phyloP scores from a whole-genome alignment of 2,888 invertebrate genomes.

The Thecocarcelia acutangulata region DNA sequence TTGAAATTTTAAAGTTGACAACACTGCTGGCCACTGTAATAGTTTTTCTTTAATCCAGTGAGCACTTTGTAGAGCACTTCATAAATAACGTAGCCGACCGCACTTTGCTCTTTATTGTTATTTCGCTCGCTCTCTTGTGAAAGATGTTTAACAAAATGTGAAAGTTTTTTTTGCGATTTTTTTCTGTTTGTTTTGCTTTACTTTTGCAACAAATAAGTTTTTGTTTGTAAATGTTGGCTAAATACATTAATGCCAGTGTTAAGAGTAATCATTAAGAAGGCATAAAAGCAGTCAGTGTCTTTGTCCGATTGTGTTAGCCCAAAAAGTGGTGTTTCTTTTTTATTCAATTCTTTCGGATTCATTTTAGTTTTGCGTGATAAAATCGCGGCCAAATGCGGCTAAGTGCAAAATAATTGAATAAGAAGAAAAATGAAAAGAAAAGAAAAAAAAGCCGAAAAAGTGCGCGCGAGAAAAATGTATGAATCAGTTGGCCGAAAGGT shows the following conservation, averaged over 20 bases:
- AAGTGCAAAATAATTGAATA: constrained; percentile 21
- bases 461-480: constrained; percentile 52
- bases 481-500: constrained; percentile 65
- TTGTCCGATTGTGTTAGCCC: constrained; percentile 42
- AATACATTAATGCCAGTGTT: constrained; percentile 16
- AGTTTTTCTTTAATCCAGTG: not conserved
- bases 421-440: not conserved
- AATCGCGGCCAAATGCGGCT: constrained; percentile 59
- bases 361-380: constrained; percentile 63
- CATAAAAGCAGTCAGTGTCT: constrained; percentile 6
- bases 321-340: constrained; percentile 2
- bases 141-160: constrained; percentile 47
- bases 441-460: constrained; percentile 8
- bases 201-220: constrained; percentile 48
- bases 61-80: not conserved
- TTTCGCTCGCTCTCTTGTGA: constrained; percentile 5
- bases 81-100: not conserved
- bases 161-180: constrained; percentile 53
- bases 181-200: constrained; percentile 13
- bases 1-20: too few species aligned
- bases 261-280: constrained; percentile 32
- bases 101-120: not conserved
- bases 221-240: constrained; percentile 45
- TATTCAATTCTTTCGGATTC: constrained; percentile 30
- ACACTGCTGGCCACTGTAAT: too few species aligned